Evolutionary conservation across 2,888 invertebrate genomes (phyloP).

Genomic region (Eristalis pertinax): DNA sequence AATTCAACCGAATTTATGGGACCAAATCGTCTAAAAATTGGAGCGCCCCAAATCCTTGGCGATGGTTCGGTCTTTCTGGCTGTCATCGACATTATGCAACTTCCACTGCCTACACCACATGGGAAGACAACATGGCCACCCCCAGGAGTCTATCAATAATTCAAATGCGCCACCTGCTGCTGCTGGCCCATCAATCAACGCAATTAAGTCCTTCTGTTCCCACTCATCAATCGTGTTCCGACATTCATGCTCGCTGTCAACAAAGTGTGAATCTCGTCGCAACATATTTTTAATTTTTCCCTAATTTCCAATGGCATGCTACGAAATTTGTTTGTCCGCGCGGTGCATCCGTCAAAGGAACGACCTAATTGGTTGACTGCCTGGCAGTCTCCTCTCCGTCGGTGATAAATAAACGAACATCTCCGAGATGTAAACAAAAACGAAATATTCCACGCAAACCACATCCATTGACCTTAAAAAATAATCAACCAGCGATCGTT

Average conservation of each 20-base stretch:
- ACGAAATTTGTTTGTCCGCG: neutral
- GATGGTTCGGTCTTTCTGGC: too few relatives aligned
- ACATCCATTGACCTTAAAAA: conserved; percentile 42
- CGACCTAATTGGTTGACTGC: neutral
- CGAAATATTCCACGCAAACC: conserved; percentile 5
- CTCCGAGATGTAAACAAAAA: conserved; percentile 29
- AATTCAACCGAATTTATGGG: too few relatives aligned
- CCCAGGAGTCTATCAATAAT: neutral
- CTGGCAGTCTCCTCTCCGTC: neutral
- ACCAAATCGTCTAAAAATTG: too few relatives aligned
- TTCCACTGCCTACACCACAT: too few relatives aligned
- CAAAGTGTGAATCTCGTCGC: neutral
- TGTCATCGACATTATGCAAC: too few relatives aligned
- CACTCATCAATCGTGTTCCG: neutral
- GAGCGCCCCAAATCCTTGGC: too few relatives aligned
- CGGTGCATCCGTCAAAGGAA: neutral
- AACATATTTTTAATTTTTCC: neutral
- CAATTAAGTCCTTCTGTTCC: neutral
- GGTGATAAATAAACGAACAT: neutral
- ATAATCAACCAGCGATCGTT: conserved; percentile 2
- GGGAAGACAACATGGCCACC: neutral
- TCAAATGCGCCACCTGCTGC: neutral
- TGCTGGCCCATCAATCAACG: neutral
- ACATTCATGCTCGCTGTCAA: neutral
- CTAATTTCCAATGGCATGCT: neutral